Evolutionary conservation across 1,140 invertebrate genomes (phyloP).

Genomic region (Drosophila funebris): DNA sequence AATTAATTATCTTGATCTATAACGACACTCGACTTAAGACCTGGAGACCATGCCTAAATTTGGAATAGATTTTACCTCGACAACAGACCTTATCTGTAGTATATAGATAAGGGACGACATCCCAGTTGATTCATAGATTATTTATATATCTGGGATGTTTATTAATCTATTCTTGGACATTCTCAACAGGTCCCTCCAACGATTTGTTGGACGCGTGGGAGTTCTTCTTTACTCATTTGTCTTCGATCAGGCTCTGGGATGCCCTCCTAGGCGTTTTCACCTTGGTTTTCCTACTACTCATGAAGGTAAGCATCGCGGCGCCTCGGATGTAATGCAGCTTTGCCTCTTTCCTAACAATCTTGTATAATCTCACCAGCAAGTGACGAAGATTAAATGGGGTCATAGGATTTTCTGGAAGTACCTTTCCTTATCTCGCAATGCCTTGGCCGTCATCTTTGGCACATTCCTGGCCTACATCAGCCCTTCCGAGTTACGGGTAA

Average conservation of each 20-base stretch:
- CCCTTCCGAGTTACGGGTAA: constrained; percentile 88
- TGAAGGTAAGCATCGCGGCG: constrained; percentile 87
- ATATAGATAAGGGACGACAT: no score
- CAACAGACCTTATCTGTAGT: no score
- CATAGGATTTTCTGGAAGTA: constrained; percentile 89
- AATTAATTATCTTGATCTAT: neutral
- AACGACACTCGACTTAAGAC: no score
- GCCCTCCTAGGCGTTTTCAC: constrained; percentile 86
- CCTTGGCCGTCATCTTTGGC: constrained; percentile 90
- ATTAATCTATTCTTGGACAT: no score
- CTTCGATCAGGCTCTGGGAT: constrained; percentile 85
- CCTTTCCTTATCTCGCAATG: constrained; percentile 92
- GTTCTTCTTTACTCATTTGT: constrained; percentile 85
- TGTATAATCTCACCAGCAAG: constrained; percentile 86
- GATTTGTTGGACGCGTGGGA: constrained; percentile 86
- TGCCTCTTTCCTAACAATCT: constrained; percentile 37
- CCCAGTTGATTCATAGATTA: no score
- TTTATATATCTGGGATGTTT: no score
- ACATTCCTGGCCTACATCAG: constrained; percentile 87
- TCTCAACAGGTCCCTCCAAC: constrained; percentile 83
- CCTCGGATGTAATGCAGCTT: no score
- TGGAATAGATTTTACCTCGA: no score
- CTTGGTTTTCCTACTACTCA: constrained; percentile 85
- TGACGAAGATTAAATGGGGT: constrained; percentile 84
- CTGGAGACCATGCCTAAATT: no score